phyloP scores from a whole-genome alignment of 2,113 vertebrate genomes.

The Dasyprocta punctata region DNA sequence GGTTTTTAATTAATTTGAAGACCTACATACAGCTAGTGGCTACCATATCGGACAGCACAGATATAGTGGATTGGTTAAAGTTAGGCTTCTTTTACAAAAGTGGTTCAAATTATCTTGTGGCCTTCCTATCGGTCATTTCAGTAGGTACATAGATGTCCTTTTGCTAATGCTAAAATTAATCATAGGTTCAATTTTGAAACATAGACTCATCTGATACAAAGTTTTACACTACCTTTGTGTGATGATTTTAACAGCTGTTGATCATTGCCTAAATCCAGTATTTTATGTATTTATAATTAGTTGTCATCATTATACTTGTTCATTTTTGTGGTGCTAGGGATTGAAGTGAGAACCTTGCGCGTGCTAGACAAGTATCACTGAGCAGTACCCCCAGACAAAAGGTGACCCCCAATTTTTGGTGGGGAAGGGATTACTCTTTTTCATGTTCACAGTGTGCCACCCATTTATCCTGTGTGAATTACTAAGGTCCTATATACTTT shows the following conservation, averaged over 20 bases:
- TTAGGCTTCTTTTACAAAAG: constrained; percentile 23
- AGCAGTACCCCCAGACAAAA: too few species aligned
- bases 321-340: not conserved
- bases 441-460: not conserved
- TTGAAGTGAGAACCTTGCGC: not conserved
- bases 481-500: not conserved
- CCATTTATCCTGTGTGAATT: not conserved
- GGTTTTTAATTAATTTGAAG: constrained; percentile 33
- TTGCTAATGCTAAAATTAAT: not conserved
- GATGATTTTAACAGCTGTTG: not conserved
- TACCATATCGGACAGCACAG: not conserved
- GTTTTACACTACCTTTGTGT: not conserved
- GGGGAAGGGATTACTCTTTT: not conserved
- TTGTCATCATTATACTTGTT: not conserved
- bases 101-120: not conserved
- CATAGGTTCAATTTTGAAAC: not conserved
- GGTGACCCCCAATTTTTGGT: not conserved
- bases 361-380: not conserved
- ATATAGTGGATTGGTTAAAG: not conserved
- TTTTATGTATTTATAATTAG: not conserved
- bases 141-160: not conserved
- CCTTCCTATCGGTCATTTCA: not conserved
- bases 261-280: not conserved
- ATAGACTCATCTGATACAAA: not conserved
- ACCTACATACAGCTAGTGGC: not conserved